phyloP scores from a whole-genome alignment of 2,888 invertebrate species.

The Onchidella celtica region DNA sequence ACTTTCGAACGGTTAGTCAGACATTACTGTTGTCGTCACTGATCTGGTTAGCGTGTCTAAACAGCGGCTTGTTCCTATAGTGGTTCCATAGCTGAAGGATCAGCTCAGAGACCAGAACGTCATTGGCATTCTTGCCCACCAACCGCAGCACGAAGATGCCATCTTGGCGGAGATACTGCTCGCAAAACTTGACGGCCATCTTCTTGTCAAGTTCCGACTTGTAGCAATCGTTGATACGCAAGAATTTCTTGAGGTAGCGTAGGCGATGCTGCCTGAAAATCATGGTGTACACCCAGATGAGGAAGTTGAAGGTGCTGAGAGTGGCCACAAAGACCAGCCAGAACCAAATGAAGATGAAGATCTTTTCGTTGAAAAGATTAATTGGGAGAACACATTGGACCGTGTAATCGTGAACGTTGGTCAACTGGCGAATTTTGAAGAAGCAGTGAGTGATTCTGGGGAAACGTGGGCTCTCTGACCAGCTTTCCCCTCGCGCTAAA shows the following conservation, averaged over 20 bases:
- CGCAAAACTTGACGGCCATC: constrained; percentile 76
- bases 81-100: constrained; percentile 79
- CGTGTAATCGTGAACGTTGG: constrained; percentile 81
- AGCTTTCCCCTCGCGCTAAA: constrained; percentile 79
- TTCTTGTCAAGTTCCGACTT: constrained; percentile 76
- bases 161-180: constrained; percentile 79
- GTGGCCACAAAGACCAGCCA: constrained; percentile 81
- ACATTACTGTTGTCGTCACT: constrained; percentile 77
- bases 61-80: constrained; percentile 75
- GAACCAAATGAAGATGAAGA: constrained; percentile 82
- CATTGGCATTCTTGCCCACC: constrained; percentile 80
- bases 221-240: constrained; percentile 75
- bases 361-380: constrained; percentile 78
- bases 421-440: constrained; percentile 80
- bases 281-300: constrained; percentile 80
- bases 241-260: constrained; percentile 76
- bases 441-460: constrained; percentile 80
- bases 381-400: constrained; percentile 80
- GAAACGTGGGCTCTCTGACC: constrained; percentile 77
- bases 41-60: constrained; percentile 74
- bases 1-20: constrained; percentile 74
- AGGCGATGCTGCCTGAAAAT: constrained; percentile 74
- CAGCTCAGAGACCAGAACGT: constrained; percentile 79
- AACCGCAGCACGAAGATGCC: constrained; percentile 79
- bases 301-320: constrained; percentile 79